Evolutionary conservation across 2,797 vertebrate genomes (phyloP), one percentile per base, ranked within the genome.

Genomic region (Prionace glauca): DNA sequence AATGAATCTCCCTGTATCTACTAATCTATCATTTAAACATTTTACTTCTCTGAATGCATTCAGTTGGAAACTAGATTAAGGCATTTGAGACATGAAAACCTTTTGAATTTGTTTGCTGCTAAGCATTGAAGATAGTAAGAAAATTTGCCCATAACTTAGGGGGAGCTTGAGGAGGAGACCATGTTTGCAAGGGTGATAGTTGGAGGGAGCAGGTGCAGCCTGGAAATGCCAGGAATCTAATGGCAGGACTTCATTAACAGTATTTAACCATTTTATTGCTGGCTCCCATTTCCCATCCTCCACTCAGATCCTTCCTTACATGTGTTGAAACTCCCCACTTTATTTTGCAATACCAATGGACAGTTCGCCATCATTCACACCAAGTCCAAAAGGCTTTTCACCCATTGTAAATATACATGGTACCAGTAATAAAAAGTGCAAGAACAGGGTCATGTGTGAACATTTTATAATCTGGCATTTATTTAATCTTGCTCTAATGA

Each of bases 1-100:
- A 74, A 72, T 74, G 67, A 32, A 32, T 77, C 0, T 26, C 71
- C 22, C 93, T 50, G 45, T 77, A 95, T 77, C 93, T 95, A 74
- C 93, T 77, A 74, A 95, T 45, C 26, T 20, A 95, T 95, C 93
- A 95, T 77, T 95, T 95, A 95, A 95, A 72, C 65, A 94, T 71
- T 94, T 94, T 94, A 95, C 50, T 56, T 95, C 69, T 95, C 45
- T 56, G 71, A 95, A 95, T 45, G 45, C 93, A 77, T 95, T 56
- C 24, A 74, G 50, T 95, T 56, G 72, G 56, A 74, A 95, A 95
- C 45, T 95, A 95, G 45, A 60, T 56, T 29, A 56, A 71, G 45
- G 45, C 67, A 32, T 74, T 77, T 74, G 71, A 56, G 7, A n/a
- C 56, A 20, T 95, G 93, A 20, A 60, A 77, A 77, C 29, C 93